Conservation (phyloP, 30 jellyfish, hydroid and myxozoan genomes). For the Hydractinia symbiolongicarpus region DNA sequence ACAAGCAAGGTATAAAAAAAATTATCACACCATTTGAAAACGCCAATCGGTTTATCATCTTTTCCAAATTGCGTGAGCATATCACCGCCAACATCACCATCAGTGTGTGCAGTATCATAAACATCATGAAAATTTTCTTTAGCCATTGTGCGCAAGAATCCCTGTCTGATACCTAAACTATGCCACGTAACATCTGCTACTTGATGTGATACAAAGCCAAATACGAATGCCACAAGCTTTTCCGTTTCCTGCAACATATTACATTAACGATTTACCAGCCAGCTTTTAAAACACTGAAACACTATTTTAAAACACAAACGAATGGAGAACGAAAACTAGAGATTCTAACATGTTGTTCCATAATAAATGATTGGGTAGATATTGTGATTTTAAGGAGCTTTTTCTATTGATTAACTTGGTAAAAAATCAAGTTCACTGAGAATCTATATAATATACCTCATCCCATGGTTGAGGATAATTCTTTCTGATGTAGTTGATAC, state of each 20-base stretch:
- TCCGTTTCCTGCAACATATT: slow-evolving; percentile 58
- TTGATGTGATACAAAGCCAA: slow-evolving; percentile 88
- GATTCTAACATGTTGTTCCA: too few species aligned
- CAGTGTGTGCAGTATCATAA: slow-evolving; percentile 68
- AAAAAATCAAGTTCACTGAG: not conserved
- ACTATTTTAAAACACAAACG: not conserved
- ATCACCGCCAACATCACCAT: slow-evolving; percentile 89
- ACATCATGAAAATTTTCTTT: slow-evolving; percentile 68
- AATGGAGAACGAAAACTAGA: too few species aligned
- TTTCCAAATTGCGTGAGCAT: slow-evolving; percentile 73
- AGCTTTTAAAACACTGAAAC: not conserved
- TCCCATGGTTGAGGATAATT: slow-evolving; percentile 78
- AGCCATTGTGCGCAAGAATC: slow-evolving; percentile 89
- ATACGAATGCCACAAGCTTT: slow-evolving; percentile 79
- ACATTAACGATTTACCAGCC: not conserved
- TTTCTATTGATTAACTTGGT: not conserved
- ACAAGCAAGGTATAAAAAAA: too few species aligned
- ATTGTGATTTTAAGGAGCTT: not conserved
- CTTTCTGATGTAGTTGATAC: slow-evolving; percentile 64
- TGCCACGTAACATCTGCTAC: slow-evolving; percentile 95
- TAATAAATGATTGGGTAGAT: not conserved
- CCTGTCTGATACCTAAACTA: slow-evolving; percentile 85
- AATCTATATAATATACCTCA: slow-evolving; percentile 23
- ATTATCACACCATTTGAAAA: slow-evolving; percentile 46
- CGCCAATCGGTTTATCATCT: slow-evolving; percentile 56